These are phyloP conservation scores for Bufo gargarizans DNA, from an alignment of 2,113 vertebrate genomes.

Conservation along the genomic window DNA sequence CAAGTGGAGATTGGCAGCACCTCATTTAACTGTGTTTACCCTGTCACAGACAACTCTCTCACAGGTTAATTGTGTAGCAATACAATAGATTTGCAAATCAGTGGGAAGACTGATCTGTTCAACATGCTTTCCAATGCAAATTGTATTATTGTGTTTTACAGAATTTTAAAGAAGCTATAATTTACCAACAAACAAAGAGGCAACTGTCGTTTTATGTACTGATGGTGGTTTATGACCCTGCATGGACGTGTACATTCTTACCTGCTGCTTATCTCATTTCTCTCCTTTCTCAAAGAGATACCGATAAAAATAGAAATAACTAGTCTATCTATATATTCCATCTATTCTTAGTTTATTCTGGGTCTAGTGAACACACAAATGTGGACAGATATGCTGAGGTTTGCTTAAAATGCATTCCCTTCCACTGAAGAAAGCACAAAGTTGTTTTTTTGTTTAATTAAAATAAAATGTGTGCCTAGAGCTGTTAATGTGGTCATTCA, in stretches of 20 bases:
- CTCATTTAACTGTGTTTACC: constrained; percentile 3
- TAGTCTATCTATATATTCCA: background rate
- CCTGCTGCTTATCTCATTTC: background rate
- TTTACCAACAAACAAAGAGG: background rate
- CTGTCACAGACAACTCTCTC: constrained; percentile 25
- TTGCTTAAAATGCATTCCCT: background rate
- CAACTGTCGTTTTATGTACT: background rate
- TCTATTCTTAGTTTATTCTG: background rate
- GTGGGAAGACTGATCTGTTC: constrained; percentile 21
- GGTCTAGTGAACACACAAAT: background rate
- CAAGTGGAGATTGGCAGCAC: constrained; percentile 22
- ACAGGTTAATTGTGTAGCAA: constrained; percentile 14
- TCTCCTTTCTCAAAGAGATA: background rate
- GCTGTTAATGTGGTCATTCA: too few relatives aligned
- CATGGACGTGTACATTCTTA: background rate
- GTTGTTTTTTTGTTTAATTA: too few relatives aligned
- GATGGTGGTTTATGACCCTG: background rate
- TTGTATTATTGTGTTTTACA: background rate
- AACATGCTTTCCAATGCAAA: constrained; percentile 25
- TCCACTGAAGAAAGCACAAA: background rate
- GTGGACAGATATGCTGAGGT: background rate
- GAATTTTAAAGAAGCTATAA: background rate
- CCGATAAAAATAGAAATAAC: background rate
- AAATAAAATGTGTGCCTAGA: too few relatives aligned
- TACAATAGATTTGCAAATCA: constrained; percentile 37